Conservation (phyloP, 2,888 invertebrate species). For the Nephrotoma flavescens region DNA sequence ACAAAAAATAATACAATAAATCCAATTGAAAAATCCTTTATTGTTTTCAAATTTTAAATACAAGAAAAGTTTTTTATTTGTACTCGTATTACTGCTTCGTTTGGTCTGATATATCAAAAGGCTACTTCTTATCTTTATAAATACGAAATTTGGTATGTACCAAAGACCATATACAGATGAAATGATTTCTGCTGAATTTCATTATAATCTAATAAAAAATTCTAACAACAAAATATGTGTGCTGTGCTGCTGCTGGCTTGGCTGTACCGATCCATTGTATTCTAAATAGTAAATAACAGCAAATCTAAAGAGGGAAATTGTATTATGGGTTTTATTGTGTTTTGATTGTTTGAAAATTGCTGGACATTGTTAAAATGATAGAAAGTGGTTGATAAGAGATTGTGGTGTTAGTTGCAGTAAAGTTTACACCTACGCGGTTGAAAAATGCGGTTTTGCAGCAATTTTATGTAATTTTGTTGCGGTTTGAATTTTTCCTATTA, state of each 20-base stretch:
- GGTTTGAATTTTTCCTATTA: no score
- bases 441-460: no score
- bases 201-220: neutral
- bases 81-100: neutral
- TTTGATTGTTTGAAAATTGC: neutral
- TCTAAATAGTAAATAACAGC: neutral
- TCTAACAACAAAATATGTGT: neutral
- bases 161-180: neutral
- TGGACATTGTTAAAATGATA: neutral
- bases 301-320: neutral
- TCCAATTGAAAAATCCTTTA: neutral
- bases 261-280: neutral
- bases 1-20: neutral
- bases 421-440: neutral
- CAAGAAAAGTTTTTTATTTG: neutral
- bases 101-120: neutral
- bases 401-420: neutral
- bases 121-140: neutral
- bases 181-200: neutral
- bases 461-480: no score
- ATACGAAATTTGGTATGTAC: neutral
- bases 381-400: neutral
- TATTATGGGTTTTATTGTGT: neutral
- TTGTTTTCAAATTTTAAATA: neutral
- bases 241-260: neutral